Evolutionary conservation across 2,797 vertebrate genomes (phyloP).

Genomic region (Coregonus suidteri): DNA sequence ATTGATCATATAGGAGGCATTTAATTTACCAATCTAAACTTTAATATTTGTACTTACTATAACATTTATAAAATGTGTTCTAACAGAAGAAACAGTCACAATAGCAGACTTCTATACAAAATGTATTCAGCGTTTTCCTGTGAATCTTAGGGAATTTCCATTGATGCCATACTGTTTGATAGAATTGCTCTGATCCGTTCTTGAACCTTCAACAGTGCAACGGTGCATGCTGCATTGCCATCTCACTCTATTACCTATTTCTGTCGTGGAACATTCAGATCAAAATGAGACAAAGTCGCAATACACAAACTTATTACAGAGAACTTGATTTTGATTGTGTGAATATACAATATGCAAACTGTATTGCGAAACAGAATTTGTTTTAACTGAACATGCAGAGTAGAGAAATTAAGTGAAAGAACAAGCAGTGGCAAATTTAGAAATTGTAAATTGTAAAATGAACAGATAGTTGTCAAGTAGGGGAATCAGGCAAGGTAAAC

Average conservation of each 20-base stretch:
- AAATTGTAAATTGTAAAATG: conserved; percentile 46
- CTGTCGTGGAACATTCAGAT: conserved; percentile 33
- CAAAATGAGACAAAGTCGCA: conserved; percentile 33
- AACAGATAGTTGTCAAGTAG: conserved; percentile 40
- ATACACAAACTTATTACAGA: conserved; percentile 42
- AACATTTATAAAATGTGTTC: conserved; percentile 79
- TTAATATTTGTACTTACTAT: conserved; percentile 68
- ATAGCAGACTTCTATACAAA: conserved; percentile 74
- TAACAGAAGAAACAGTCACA: conserved; percentile 73
- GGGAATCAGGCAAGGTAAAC: conserved; percentile 33
- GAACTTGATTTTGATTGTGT: conserved; percentile 24
- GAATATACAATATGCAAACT: conserved; percentile 39
- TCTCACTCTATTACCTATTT: conserved; percentile 33
- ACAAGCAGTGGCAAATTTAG: conserved; percentile 28
- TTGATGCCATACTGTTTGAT: conserved; percentile 39
- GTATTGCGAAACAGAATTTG: neutral
- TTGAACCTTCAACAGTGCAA: conserved; percentile 54
- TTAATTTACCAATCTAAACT: conserved; percentile 71
- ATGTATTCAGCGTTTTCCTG: conserved; percentile 47
- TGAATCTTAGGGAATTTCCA: conserved; percentile 47
- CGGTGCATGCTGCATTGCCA: conserved; percentile 31
- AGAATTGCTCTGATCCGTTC: conserved; percentile 43
- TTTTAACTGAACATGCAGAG: conserved; percentile 22
- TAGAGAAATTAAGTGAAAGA: conserved; percentile 25
- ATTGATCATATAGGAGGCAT: conserved; percentile 50